Base-by-base conservation (phyloP, 2,888 invertebrate genomes). In the Andrena camellia region DNA sequence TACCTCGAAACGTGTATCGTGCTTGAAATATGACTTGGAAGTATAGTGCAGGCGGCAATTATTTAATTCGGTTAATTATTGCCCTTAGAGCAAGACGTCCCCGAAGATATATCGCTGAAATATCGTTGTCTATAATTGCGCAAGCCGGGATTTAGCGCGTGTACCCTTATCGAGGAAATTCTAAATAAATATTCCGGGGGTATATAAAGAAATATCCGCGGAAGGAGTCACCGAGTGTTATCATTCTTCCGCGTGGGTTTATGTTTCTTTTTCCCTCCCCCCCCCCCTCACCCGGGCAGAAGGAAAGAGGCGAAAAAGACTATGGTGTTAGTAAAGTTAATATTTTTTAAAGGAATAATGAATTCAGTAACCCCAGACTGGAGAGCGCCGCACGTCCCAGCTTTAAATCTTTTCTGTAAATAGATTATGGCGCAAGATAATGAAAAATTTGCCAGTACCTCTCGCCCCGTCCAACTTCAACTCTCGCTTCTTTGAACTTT, bases 341-440 rank as follows among this genome's bases (percentile, higher is more conserved):
- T 88, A 88, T 88, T 88, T 88, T 88, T 86, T 52, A 57, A 84
- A 81, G 82, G 88, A 80, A 88, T 87, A 88, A 88, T 86, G 88
- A 87, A 88, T 84, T 86, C 85, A 71, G 86, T 80, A 76, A 77
- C 80, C 78, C 81, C 73, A 31, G 69, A 59, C 80, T 66, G 81
- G 67, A 23, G 73, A 67, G 78, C 62, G 66, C 67, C 83, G 78
- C 88, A 87, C 88, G 88, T 87, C 59, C 74, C 66, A 77, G 77
- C 88, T 79, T 80, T 88, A 88, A 87, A 88, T 88, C 88, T 88
- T 87, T 88, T 87, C 81, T 81, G 88, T 88, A 88, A 88, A 88
- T 88, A 88, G 88, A 88, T 88, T 88, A 88, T 87, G 83, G 80
- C 79, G 84, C 72, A 74, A 88, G 88, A 88, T 88, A 88, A 88